Evolutionary conservation across 1,140 invertebrate species (phyloP).

Genomic region (Pseudomyrmex gracilis): DNA sequence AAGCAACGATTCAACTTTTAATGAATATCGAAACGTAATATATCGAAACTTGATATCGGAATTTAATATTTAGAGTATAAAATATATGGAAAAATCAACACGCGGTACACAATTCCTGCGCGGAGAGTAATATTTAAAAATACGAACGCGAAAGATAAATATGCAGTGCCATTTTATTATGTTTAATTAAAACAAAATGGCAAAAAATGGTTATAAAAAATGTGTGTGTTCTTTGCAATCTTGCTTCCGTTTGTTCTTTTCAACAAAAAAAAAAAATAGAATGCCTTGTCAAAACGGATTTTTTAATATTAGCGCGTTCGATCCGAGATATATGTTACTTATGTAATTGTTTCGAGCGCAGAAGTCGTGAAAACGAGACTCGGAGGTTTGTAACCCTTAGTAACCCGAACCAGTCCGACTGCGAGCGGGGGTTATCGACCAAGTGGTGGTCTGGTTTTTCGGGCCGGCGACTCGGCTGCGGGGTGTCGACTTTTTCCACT

Average conservation of each 20-base stretch:
- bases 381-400: slow-evolving; percentile 50
- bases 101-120: background rate
- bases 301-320: slow-evolving; percentile 31
- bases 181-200: background rate
- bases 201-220: background rate
- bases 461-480: slow-evolving; percentile 40
- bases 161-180: background rate
- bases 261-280: background rate
- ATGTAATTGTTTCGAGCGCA: slow-evolving; percentile 45
- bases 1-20: slow-evolving; percentile 6
- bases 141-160: background rate
- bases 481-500: slow-evolving; percentile 57
- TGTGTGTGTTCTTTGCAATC: background rate
- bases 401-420: slow-evolving; percentile 51
- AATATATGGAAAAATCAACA: slow-evolving; percentile 3
- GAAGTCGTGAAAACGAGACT: background rate
- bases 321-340: slow-evolving; percentile 30
- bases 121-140: slow-evolving; percentile 24
- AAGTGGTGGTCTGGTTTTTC: slow-evolving; percentile 57
- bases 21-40: slow-evolving; percentile 32
- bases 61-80: background rate
- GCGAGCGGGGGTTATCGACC: slow-evolving; percentile 51
- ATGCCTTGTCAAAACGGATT: background rate
- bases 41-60: slow-evolving; percentile 18
- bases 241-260: background rate